Evolutionary conservation across 1,140 invertebrate species (phyloP).

Genomic region (Charaxes varanes): DNA sequence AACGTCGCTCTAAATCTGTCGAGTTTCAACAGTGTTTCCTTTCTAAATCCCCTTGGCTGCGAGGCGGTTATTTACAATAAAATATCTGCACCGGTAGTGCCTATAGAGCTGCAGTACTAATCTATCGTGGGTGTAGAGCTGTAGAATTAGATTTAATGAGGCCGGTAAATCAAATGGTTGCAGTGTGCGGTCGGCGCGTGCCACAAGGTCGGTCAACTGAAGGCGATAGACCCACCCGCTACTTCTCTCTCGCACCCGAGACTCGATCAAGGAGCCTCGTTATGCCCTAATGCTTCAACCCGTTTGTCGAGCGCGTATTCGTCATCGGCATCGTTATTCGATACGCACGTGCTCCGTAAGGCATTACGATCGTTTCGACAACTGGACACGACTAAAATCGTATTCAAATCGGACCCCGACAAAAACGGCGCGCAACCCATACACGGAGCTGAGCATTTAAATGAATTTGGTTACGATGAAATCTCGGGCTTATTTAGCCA

Average conservation of each 20-base stretch:
- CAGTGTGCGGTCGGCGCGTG: conserved; percentile 56
- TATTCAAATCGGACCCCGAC: conserved; percentile 46
- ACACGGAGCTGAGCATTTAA: conserved; percentile 43
- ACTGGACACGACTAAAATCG: conserved; percentile 47
- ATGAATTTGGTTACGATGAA: conserved; percentile 49
- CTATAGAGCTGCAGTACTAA: conserved; percentile 12
- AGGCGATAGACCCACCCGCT: conserved; percentile 38
- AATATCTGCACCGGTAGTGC: neutral
- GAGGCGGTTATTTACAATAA: conserved; percentile 11
- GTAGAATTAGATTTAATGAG: conserved; percentile 40
- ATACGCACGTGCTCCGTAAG: conserved; percentile 48
- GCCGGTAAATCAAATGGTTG: conserved; percentile 48
- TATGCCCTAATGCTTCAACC: conserved; percentile 32
- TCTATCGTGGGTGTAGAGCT: conserved; percentile 20
- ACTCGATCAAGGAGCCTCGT: conserved; percentile 29
- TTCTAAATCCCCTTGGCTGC: conserved; percentile 19
- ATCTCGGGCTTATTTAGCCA: conserved; percentile 33
- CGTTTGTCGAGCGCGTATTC: conserved; percentile 32
- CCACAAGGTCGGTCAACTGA: conserved; percentile 62
- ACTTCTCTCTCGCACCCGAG: conserved; percentile 38
- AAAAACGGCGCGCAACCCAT: conserved; percentile 39
- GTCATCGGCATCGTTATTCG: conserved; percentile 37
- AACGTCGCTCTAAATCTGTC: conserved; percentile 12
- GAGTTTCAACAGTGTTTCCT: conserved; percentile 20
- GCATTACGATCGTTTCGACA: conserved; percentile 38